These are phyloP conservation scores for Rhimphoctona megacephalus DNA, from an alignment of 2,888 invertebrate genomes.

Conservation along the genomic window DNA sequence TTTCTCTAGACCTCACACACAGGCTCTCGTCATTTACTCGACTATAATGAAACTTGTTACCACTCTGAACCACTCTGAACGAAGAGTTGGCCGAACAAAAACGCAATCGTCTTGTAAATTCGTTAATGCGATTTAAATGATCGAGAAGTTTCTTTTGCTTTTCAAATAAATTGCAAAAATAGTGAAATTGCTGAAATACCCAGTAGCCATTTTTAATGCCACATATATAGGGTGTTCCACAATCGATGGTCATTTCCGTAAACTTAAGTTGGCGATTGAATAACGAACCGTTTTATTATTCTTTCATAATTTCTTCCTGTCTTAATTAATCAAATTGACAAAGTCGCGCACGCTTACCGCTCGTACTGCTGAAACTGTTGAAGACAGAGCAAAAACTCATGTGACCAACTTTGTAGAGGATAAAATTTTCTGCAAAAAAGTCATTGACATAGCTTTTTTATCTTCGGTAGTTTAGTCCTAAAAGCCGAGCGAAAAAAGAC, in stretches of 20 bases:
- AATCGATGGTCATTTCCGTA: too few relatives aligned
- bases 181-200: background rate
- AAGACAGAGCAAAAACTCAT: background rate
- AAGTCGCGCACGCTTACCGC: background rate
- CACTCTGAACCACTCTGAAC: background rate
- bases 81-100: background rate
- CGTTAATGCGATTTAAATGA: background rate
- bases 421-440: background rate
- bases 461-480: background rate
- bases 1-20: constrained; percentile 14
- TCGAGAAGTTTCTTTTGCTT: background rate
- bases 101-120: background rate
- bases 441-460: background rate
- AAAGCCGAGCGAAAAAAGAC: background rate
- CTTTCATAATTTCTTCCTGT: background rate
- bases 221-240: too few relatives aligned
- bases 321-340: background rate
- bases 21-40: background rate
- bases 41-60: constrained; percentile 8
- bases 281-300: background rate
- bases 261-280: background rate
- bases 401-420: background rate
- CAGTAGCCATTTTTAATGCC: background rate
- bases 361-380: background rate
- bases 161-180: background rate